Evolutionary conservation across 2,888 invertebrate genomes (phyloP), one percentile per base, ranked within the genome.

Genomic region (Limnephilus lunatus): DNA sequence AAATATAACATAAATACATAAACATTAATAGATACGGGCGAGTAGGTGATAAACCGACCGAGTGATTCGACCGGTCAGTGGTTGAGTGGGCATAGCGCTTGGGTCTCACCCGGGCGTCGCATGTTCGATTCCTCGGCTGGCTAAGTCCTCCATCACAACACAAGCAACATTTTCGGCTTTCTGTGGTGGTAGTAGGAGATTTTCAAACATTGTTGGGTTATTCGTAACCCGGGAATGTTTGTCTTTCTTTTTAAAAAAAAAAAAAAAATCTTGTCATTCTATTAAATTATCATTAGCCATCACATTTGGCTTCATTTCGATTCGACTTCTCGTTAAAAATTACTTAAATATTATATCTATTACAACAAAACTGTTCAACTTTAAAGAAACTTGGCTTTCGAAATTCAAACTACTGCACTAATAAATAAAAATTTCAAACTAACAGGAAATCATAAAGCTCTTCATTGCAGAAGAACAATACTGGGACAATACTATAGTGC

Each of bases 361-460:
- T 68, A 25, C 7, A 68, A 68, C 25, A 68, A 68, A 68, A 68
- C 25, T 68, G 25, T 68, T 53, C 53, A 19, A 53, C 53, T 53
- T 53, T 53, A 53, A 53, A 53, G 53, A 53, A 53, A 53, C 53
- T 19, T 19, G 15, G 53, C 53, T 5, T 53, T 53, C 0, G 7
- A 68, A 68, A 68, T 68, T n/a, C 68, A 68, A 68, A 68, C 7
- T 68, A 68, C 68, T 68, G 68, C 68, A 68, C 35, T 83, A 83
- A 83, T 83, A 83, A 83, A 83, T 83, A 35, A 83, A 39, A 25
- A 15, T 35, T 83, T 83, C 35, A 19, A 83, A 25, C 35, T 39
- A 32, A 83, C 83, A 83, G 83, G 83, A 83, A 83, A 39, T 83
- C 83, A 83, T 83, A 83, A 83, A 83, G 35, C 35, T 83, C 83